Percentiles rank a stretch among this genome's conserved stretches.
Conservation (phyloP, 2,113 vertebrate species). For the Machaerirhynchus nigripectus region DNA sequence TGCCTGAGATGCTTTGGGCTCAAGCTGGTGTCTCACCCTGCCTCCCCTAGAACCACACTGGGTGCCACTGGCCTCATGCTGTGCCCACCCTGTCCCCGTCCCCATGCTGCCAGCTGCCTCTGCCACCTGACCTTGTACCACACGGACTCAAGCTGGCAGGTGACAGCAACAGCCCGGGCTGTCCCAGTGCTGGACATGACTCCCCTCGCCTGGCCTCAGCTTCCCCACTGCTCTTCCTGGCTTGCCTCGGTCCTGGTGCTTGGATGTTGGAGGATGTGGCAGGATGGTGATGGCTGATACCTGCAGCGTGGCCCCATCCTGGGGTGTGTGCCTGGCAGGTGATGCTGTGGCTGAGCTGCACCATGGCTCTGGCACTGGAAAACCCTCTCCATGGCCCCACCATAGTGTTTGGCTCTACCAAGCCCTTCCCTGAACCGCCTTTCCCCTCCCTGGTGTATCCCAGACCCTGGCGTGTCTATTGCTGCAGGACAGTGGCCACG, state of each 20-base stretch:
- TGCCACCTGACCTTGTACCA: background rate
- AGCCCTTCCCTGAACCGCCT: background rate
- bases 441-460: background rate
- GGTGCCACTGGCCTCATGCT: accelerated
- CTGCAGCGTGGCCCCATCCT: accelerated
- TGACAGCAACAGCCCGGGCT: background rate
- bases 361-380: background rate
- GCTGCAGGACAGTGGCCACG: accelerated
- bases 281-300: background rate
- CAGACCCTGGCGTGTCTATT: accelerated
- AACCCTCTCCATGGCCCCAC: background rate
- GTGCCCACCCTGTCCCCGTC: background rate
- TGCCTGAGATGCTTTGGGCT: background rate
- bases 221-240: background rate
- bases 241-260: accelerated
- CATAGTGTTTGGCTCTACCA: background rate
- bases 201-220: background rate
- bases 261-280: background rate
- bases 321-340: background rate
- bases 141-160: accelerated
- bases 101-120: background rate
- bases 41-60: background rate
- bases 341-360: accelerated
- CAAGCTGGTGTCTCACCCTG: background rate
- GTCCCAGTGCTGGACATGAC: background rate